Percentiles rank a stretch among this genome's conserved stretches.
Conservation (phyloP, 2,797 vertebrate genomes). For the Epinephelus awoara region DNA sequence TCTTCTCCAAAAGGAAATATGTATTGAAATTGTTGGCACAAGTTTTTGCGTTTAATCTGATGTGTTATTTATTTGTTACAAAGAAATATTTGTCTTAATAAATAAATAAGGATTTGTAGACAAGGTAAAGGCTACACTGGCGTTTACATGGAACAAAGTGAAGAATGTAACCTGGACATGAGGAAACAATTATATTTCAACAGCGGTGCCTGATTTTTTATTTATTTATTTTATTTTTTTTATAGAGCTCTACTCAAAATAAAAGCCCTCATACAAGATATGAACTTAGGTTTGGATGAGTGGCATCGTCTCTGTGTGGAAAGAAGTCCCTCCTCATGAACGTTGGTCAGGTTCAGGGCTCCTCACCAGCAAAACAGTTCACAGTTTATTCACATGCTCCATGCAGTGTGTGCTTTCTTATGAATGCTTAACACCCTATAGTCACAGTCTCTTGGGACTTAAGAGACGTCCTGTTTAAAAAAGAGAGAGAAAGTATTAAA, state of each 20-base stretch:
- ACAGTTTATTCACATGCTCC: constrained; percentile 76
- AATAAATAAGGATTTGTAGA: constrained; percentile 70
- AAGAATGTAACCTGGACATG: constrained; percentile 25
- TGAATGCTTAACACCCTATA: constrained; percentile 70
- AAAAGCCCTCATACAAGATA: constrained; percentile 31
- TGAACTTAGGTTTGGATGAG: constrained; percentile 53
- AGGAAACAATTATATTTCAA: constrained; percentile 34
- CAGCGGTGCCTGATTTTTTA: constrained; percentile 10
- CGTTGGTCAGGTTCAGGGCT: constrained; percentile 74
- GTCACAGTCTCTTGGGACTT: constrained; percentile 80
- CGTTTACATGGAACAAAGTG: constrained; percentile 35
- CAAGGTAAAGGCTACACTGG: constrained; percentile 32
- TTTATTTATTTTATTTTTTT: not conserved
- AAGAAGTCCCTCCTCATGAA: constrained; percentile 72
- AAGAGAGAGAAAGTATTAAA: constrained; percentile 81
- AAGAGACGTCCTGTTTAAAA: constrained; percentile 86
- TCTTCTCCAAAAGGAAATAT: constrained; percentile 29
- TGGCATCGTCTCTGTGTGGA: constrained; percentile 78
- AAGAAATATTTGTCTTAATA: constrained; percentile 62
- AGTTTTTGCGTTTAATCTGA: constrained; percentile 13
- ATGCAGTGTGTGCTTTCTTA: constrained; percentile 62
- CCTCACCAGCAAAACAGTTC: constrained; percentile 78
- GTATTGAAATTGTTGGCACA: constrained; percentile 16
- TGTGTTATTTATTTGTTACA: constrained; percentile 34
- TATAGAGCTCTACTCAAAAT: not conserved